Conservation (phyloP, 2,113 vertebrate genomes). For the Trichechus manatus region DNA sequence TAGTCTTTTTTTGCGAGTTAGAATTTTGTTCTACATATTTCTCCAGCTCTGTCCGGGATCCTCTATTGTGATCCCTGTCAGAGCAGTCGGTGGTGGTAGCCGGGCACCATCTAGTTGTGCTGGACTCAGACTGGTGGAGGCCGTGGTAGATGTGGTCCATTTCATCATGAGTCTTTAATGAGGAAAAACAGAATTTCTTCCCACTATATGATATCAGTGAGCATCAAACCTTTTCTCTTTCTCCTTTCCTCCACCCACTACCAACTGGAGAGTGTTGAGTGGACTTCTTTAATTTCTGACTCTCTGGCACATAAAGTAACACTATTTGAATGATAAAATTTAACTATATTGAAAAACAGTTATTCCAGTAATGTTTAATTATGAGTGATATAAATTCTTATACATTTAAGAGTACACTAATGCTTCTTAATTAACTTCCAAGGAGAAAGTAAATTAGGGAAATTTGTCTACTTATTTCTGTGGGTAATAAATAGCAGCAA, state of each 20-base stretch:
- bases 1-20: too few species aligned
- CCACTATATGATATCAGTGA: neutral
- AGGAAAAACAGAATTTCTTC: neutral
- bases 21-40: too few species aligned
- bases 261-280: neutral
- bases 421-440: slow-evolving; percentile 38
- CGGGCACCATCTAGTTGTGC: too few species aligned
- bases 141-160: too few species aligned
- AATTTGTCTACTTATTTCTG: neutral
- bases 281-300: neutral
- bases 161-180: neutral
- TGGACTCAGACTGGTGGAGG: too few species aligned
- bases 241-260: neutral
- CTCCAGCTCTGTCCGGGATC: too few species aligned
- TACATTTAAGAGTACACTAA: neutral
- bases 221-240: neutral
- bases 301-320: slow-evolving; percentile 9
- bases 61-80: too few species aligned
- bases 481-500: neutral
- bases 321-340: neutral
- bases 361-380: neutral
- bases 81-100: too few species aligned
- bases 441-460: neutral
- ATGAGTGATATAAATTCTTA: neutral
- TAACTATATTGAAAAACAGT: neutral